Base-by-base conservation (phyloP, 2,888 invertebrate genomes). In the Cephus rjabovi region DNA sequence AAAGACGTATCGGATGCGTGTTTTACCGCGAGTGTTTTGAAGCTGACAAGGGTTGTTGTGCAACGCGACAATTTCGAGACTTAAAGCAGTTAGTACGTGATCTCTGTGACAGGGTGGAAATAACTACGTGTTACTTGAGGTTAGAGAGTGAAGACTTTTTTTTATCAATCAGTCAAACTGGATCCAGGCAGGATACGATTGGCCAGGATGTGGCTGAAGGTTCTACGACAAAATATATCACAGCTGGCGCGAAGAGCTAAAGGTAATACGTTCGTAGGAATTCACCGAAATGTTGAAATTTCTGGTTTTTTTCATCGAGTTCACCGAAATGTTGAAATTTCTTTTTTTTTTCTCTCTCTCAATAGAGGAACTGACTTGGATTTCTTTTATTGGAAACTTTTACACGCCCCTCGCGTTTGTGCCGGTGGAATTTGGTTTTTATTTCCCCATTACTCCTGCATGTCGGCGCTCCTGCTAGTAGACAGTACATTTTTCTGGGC, bases 221-320 rank as follows among this genome's bases (percentile, higher is more conserved):
- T 91, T 78, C 81, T 91, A 15, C 83, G 91, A 75, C 91, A 91
- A 79, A 91, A 91, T 81, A 86, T 91, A 79, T 87, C 89, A 34
- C 90, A 89, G 76, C 81, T 91, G 76, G 87, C 91, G 75, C 88
- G 91, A 12, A 83, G 89, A 79, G 88, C 87, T 73, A 90, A 89
- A 88, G 91, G 91, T 91, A 88, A 83, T 71, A 12, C 31, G 6
- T 71, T 30, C 3, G 4, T 23, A 56, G 23, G 23, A 15, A 23
- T 56, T 56, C 9, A 56, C 4, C 23, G 23, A 56, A 56, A 56
- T 56, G 56, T 56, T 56, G 56, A 56, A 56, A 56, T 56, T 33
- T 31, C 71, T 23, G 12, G 1, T 3, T 35, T 35, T 35, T 11
- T 34, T 9, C 33, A 33, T 3, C 33, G 33, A 33, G 33, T 33